A percentile compares a stretch with the other conserved stretches of the same genome.
Conservation (phyloP, 2,797 vertebrate genomes). For the Amphiprion clarkii region DNA sequence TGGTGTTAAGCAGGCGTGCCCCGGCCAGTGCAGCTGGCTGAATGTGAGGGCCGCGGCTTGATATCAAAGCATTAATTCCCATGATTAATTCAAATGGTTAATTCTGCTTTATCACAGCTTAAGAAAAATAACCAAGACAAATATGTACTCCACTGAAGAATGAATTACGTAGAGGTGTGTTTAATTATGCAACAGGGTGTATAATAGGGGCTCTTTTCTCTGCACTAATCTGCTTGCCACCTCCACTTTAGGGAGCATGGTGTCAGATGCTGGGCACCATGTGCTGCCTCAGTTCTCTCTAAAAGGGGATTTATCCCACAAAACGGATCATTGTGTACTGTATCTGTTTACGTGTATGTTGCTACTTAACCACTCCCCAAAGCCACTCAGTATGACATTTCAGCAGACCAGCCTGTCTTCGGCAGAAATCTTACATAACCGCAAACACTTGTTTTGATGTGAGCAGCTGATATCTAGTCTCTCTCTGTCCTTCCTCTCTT, state of each 20-base stretch:
- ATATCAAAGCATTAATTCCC: slow-evolving; percentile 87
- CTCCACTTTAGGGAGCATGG: slow-evolving; percentile 72
- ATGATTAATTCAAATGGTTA: slow-evolving; percentile 91
- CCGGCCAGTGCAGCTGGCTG: slow-evolving; percentile 90
- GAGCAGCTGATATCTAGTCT: slow-evolving; percentile 30
- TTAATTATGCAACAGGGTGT: slow-evolving; percentile 86
- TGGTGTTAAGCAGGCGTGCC: slow-evolving; percentile 85
- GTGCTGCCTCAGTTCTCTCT: slow-evolving; percentile 73
- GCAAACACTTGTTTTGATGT: slow-evolving; percentile 35
- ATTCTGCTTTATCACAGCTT: slow-evolving; percentile 84
- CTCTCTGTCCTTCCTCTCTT: slow-evolving; percentile 7
- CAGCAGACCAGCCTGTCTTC: slow-evolving; percentile 3
- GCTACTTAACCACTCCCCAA: slow-evolving; percentile 46
- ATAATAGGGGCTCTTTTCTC: slow-evolving; percentile 78
- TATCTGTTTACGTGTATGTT: slow-evolving; percentile 49
- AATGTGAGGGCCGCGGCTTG: slow-evolving; percentile 67
- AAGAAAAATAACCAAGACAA: slow-evolving; percentile 88
- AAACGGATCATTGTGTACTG: slow-evolving; percentile 40
- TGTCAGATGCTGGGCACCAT: slow-evolving; percentile 76
- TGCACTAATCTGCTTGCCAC: slow-evolving; percentile 78
- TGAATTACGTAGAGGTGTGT: slow-evolving; percentile 80
- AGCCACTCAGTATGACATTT: slow-evolving; percentile 41
- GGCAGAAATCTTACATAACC: slow-evolving; percentile 44
- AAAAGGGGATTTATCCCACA: slow-evolving; percentile 67
- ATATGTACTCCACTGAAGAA: slow-evolving; percentile 86